Base-by-base conservation (phyloP, 2,888 invertebrate genomes). In the Dioctria linearis region DNA sequence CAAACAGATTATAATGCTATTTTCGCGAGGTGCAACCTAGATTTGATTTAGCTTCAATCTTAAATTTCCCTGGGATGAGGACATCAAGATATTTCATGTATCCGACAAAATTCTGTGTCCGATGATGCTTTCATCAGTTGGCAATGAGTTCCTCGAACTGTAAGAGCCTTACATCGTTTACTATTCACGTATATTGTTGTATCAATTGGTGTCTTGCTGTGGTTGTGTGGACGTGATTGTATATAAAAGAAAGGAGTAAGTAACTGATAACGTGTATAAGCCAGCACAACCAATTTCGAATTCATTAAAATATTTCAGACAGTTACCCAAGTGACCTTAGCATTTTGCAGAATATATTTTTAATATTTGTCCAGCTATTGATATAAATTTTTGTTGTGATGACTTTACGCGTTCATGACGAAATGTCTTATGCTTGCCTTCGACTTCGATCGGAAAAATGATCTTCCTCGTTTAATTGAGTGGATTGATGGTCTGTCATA, bases 121-220 rank as follows among this genome's bases (percentile, higher is more conserved):
- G 54, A n/a, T 43, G 59, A 61, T n/a, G 66, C 46, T 57, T 65
- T 63, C 42, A n/a, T 69, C 9, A 75, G 13, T 13, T 79, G 80
- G 49, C 82, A 82, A 39, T 66, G 81, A 54, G 73, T 51, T 13
- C 81, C 82, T 9, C 76, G 75, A 66, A 75, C 61, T 67, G 82
- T 81, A n/a, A 63, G 40, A 40, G 81, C 82, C 57, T 42, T 67
- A 51, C 81, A 81, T 66, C 81, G 73, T 5, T 49, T 25, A 57
- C 59, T 39, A 59, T 25, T 5, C n/a, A 63, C 13, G 37, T 37
- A 25, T 3, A 25, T 39, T 39, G 54, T 71, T 11, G 54, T 11
- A 54, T 11, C 11, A 54, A 54, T 2, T 25, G 66, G 67, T 67
- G 67, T 79, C 13, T 9, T 67, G n/a, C 66, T 79, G 65, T 65